These are phyloP conservation scores for Gallinago stenura DNA, from an alignment of 2,797 vertebrate species.

Conservation along the genomic window DNA sequence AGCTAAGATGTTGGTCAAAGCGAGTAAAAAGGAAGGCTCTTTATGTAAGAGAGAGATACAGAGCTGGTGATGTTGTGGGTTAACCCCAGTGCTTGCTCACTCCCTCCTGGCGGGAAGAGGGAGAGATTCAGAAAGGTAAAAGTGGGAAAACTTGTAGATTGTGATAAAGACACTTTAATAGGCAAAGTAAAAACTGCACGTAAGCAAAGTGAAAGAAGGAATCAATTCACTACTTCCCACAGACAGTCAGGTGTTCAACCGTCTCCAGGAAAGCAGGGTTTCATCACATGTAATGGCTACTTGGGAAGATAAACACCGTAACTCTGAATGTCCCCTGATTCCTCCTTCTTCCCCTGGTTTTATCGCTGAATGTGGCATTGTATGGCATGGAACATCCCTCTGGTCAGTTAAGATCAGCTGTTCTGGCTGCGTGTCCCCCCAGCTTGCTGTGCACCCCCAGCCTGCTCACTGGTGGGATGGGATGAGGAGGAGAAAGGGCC, in stretches of 20 bases:
- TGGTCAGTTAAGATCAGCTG: neutral
- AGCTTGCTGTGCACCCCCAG: neutral
- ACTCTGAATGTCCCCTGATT: neutral
- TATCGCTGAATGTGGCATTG: neutral
- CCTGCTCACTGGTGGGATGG: rapidly evolving
- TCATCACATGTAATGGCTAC: rapidly evolving
- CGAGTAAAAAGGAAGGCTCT: too few species aligned
- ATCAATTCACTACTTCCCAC: neutral
- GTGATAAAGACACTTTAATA: neutral
- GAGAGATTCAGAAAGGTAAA: neutral
- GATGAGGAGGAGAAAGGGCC: neutral
- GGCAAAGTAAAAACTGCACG: neutral
- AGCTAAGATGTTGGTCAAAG: too few species aligned
- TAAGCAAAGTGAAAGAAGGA: neutral
- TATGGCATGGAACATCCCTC: neutral
- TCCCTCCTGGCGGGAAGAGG: too few species aligned
- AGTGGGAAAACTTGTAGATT: neutral
- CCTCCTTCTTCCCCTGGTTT: neutral
- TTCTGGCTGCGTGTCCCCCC: neutral
- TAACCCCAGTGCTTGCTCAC: too few species aligned
- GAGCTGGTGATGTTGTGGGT: too few species aligned
- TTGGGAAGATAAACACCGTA: neutral
- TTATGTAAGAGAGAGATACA: too few species aligned
- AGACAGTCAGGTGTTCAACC: neutral
- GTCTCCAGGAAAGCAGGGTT: neutral